Percentiles rank a stretch among this genome's conserved stretches.
Conservation (phyloP, 2,797 vertebrate species). For the Chaunax sp. region DNA sequence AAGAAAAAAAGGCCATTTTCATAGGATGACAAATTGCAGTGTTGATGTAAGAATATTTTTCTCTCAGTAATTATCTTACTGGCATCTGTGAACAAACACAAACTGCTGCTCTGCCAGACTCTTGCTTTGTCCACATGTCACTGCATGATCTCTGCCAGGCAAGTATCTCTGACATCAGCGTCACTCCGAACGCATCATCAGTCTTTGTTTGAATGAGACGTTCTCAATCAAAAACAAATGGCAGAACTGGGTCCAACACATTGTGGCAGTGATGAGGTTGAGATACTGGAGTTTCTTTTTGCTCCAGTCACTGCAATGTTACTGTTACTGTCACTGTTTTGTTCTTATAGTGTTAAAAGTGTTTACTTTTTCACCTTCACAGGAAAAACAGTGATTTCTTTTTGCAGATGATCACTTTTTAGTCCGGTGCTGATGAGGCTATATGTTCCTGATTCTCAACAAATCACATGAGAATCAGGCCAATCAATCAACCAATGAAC, state of each 20-base stretch:
- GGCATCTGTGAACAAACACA: constrained; percentile 25
- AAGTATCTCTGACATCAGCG: constrained; percentile 37
- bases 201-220: constrained; percentile 28
- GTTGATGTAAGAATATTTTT: constrained; percentile 19
- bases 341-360: constrained; percentile 3
- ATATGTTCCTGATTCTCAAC: too few relatives aligned
- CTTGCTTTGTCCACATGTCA: constrained; percentile 39
- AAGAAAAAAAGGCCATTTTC: constrained; percentile 4
- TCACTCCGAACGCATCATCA: constrained; percentile 37
- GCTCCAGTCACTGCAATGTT: constrained; percentile 10
- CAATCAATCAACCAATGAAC: too few relatives aligned
- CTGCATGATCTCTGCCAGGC: constrained; percentile 13
- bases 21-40: constrained; percentile 3
- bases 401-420: background rate
- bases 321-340: background rate
- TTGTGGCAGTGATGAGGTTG: background rate
- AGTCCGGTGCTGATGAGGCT: too few relatives aligned
- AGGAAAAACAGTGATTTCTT: too few relatives aligned
- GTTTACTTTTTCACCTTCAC: constrained; percentile 9
- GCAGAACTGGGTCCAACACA: constrained; percentile 20
- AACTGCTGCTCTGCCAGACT: constrained; percentile 11
- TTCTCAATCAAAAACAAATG: constrained; percentile 30
- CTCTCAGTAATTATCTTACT: constrained; percentile 39
- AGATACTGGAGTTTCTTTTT: constrained; percentile 29
- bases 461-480: too few relatives aligned